phyloP scores from a whole-genome alignment of 1,140 invertebrate genomes.

The Luehdorfia chinensis region DNA sequence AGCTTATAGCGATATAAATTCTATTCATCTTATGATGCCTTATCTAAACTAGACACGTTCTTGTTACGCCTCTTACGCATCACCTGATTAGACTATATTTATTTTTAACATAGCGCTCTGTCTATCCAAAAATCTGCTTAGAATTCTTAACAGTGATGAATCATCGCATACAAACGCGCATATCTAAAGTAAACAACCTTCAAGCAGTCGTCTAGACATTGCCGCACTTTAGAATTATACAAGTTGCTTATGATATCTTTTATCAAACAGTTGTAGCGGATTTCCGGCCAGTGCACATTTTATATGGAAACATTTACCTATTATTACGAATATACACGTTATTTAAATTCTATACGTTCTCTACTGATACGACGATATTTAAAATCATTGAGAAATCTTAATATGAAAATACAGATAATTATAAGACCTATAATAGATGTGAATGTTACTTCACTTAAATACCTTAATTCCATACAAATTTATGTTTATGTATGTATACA shows the following conservation, averaged over 20 bases:
- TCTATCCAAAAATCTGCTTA: slow-evolving; percentile 4
- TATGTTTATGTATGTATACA: no score
- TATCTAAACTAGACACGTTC: slow-evolving; percentile 4
- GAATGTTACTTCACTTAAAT: no score
- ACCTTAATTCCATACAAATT: no score
- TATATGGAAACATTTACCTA: no score
- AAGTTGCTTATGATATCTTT: slow-evolving; percentile 7
- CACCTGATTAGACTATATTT: slow-evolving; percentile 5
- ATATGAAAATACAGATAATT: no score
- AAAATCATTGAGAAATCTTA: no score
- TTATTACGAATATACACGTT: no score
- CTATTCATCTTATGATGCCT: background rate
- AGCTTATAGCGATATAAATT: no score
- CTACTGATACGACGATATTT: no score
- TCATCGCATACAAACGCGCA: slow-evolving; percentile 4
- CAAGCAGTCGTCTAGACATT: background rate
- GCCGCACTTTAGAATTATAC: background rate
- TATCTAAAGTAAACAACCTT: slow-evolving; percentile 5
- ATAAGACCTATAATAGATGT: no score
- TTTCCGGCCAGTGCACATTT: no score
- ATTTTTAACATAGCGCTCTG: slow-evolving; percentile 5
- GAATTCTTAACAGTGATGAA: slow-evolving; percentile 2
- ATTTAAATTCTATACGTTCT: no score
- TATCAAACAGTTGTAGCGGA: slow-evolving; percentile 7
- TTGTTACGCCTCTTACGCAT: slow-evolving; percentile 6